Evolutionary conservation across 2,797 vertebrate genomes (phyloP).

Genomic region (Epinephelus coioides): DNA sequence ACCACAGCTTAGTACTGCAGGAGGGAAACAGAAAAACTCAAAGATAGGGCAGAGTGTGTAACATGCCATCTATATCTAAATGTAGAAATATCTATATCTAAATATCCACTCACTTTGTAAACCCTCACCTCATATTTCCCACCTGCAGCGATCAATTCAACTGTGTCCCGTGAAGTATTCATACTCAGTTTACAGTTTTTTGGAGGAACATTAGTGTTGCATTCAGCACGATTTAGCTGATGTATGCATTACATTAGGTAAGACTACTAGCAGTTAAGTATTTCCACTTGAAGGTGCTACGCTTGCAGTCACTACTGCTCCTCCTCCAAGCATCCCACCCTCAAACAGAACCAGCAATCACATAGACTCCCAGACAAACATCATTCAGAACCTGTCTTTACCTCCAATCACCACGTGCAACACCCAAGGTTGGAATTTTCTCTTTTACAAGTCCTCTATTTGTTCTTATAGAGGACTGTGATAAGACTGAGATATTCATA

Average conservation of each 20-base stretch:
- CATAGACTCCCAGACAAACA: neutral
- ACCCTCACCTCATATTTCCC: neutral
- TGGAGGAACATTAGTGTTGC: neutral
- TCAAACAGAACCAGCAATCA: neutral
- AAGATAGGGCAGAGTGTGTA: too few relatives aligned
- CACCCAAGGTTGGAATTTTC: conserved; percentile 49
- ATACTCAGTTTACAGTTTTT: too few relatives aligned
- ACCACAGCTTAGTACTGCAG: too few relatives aligned
- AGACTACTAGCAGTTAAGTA: neutral
- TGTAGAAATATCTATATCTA: too few relatives aligned
- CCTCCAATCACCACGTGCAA: conserved; percentile 17
- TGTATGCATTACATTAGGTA: conserved; percentile 4
- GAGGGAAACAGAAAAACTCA: too few relatives aligned
- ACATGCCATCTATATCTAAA: too few relatives aligned
- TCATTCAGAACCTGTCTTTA: neutral
- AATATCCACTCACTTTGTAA: conserved; percentile 30
- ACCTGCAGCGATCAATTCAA: neutral
- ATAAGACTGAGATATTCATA: neutral
- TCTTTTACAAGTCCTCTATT: neutral
- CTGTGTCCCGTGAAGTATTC: too few relatives aligned
- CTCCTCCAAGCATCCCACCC: neutral
- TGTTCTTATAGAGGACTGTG: neutral
- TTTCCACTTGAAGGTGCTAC: conserved; percentile 39
- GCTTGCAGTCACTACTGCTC: conserved; percentile 8
- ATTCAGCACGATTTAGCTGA: neutral